Conservation (phyloP, 2,888 invertebrate species). For the Metallyticus violacea region DNA sequence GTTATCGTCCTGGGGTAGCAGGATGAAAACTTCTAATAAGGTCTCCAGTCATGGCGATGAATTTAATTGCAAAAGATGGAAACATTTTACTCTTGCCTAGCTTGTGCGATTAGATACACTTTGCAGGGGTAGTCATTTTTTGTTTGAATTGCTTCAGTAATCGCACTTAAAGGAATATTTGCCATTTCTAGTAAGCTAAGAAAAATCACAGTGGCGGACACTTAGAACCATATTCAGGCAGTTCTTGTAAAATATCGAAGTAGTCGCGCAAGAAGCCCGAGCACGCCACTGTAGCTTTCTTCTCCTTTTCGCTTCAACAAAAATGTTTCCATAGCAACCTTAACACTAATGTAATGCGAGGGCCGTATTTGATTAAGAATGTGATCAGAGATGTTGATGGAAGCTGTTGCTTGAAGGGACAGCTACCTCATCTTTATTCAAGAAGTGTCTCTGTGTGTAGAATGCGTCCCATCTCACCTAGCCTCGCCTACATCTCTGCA, state of each 20-base stretch:
- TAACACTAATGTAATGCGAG: not conserved
- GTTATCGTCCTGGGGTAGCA: too few species aligned
- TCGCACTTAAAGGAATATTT: not conserved
- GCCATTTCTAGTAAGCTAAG: not conserved
- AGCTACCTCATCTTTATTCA: not conserved
- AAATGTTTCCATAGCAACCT: not conserved
- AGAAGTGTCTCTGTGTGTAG: not conserved
- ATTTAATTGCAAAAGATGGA: too few species aligned
- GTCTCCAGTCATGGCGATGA: too few species aligned
- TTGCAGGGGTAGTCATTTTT: too few species aligned
- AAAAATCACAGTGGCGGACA: not conserved
- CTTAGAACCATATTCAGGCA: too few species aligned
- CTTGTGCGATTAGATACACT: too few species aligned
- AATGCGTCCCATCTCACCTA: not conserved
- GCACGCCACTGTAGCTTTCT: not conserved
- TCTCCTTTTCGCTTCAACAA: too few species aligned
- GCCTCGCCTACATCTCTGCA: not conserved
- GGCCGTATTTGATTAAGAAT: not conserved
- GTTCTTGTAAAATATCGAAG: too few species aligned
- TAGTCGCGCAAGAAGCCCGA: not conserved
- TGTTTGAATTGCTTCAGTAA: not conserved
- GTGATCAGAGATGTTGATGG: not conserved
- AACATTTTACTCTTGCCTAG: too few species aligned
- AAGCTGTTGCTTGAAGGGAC: not conserved
- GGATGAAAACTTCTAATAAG: too few species aligned